phyloP scores from a whole-genome alignment of 2,113 vertebrate genomes.

The Toxotes chatareus region DNA sequence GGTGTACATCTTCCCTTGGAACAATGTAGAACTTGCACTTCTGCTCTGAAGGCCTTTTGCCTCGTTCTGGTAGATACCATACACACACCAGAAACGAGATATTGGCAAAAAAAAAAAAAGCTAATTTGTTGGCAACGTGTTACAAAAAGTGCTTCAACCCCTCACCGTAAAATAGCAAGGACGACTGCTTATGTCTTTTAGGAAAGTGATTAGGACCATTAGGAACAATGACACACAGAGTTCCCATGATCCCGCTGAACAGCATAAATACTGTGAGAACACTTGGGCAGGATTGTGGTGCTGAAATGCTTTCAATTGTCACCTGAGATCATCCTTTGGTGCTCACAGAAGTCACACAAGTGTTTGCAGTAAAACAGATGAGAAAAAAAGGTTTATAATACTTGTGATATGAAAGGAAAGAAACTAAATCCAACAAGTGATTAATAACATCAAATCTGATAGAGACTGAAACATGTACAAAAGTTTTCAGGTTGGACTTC shows the following conservation, averaged over 20 bases:
- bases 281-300: slow-evolving; percentile 83
- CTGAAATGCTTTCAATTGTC: slow-evolving; percentile 80
- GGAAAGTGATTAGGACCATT: slow-evolving; percentile 48
- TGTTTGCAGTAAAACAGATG: slow-evolving; percentile 41
- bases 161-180: slow-evolving; percentile 73
- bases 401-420: slow-evolving; percentile 51
- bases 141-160: slow-evolving; percentile 95
- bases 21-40: slow-evolving; percentile 63
- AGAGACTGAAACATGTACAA: slow-evolving; percentile 49
- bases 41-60: slow-evolving; percentile 44
- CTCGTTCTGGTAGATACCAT: slow-evolving; percentile 75
- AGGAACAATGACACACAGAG: slow-evolving; percentile 72
- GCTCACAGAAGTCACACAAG: slow-evolving; percentile 64
- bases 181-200: slow-evolving; percentile 35
- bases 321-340: slow-evolving; percentile 83
- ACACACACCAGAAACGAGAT: slow-evolving; percentile 78
- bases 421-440: slow-evolving; percentile 44
- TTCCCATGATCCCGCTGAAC: slow-evolving; percentile 79
- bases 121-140: slow-evolving; percentile 91
- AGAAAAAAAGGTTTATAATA: slow-evolving; percentile 32
- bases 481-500: slow-evolving; percentile 32
- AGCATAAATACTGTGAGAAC: slow-evolving; percentile 54
- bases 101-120: slow-evolving; percentile 85
- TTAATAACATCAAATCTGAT: slow-evolving; percentile 30
- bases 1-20: slow-evolving; percentile 67